Conservation (phyloP, 2,113 vertebrate genomes). For the Hemibagrus wyckioides region DNA sequence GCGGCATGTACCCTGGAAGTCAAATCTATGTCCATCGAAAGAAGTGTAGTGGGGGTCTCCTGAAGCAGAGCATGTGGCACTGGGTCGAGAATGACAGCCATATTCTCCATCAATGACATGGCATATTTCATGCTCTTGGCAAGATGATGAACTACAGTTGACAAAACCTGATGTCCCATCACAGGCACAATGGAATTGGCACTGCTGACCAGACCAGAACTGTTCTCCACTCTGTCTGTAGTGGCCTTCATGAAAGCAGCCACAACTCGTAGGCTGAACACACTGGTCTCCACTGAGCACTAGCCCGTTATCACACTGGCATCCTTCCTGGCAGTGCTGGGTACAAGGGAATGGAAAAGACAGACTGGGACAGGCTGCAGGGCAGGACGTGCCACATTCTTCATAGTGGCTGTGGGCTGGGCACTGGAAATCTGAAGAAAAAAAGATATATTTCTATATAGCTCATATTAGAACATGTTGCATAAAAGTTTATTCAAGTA, state of each 20-base stretch:
- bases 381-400: conserved; percentile 65
- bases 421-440: conserved; percentile 58
- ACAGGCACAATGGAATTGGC: conserved; percentile 53
- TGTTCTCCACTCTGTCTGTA: conserved; percentile 57
- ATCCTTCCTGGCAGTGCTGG: conserved; percentile 66
- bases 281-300: conserved; percentile 66
- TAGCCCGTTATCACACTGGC: conserved; percentile 68
- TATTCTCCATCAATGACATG: conserved; percentile 54
- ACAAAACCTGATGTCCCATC: conserved; percentile 40
- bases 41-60: conserved; percentile 68
- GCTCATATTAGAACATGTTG: too few relatives aligned
- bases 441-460: neutral
- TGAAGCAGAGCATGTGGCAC: conserved; percentile 60
- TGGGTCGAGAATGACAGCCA: conserved; percentile 60
- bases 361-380: conserved; percentile 66
- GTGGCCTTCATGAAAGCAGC: conserved; percentile 64
- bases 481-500: neutral
- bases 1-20: conserved; percentile 66
- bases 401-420: conserved; percentile 67
- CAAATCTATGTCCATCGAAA: conserved; percentile 60
- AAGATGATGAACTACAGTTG: conserved; percentile 36
- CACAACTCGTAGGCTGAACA: conserved; percentile 64
- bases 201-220: conserved; percentile 60
- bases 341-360: conserved; percentile 66
- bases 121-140: conserved; percentile 58